Conservation (phyloP, 2,797 vertebrate species). For the Lateolabrax maculatus region DNA sequence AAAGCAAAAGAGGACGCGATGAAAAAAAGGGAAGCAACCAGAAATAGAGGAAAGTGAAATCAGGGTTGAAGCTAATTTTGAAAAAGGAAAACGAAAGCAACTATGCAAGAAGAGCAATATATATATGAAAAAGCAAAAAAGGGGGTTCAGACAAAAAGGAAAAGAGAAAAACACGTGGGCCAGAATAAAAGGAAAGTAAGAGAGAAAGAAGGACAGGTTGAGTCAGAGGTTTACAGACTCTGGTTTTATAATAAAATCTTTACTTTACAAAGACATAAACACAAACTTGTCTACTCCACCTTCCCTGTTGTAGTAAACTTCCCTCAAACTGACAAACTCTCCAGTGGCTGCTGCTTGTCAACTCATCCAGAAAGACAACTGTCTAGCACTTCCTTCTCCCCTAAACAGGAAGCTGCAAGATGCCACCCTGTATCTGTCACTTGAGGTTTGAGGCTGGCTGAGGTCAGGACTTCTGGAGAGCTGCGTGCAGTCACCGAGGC, state of each 20-base stretch:
- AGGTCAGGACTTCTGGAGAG: too few relatives aligned
- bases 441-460: too few relatives aligned
- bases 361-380: slow-evolving; percentile 35
- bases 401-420: slow-evolving; percentile 42
- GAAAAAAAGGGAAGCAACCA: slow-evolving; percentile 35
- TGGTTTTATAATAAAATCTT: slow-evolving; percentile 54
- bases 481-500: too few relatives aligned
- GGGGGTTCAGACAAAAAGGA: slow-evolving; percentile 5
- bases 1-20: slow-evolving; percentile 19
- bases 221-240: slow-evolving; percentile 36
- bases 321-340: background rate
- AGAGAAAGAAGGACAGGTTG: slow-evolving; percentile 9
- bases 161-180: background rate
- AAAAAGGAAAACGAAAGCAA: slow-evolving; percentile 54
- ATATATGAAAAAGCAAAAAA: slow-evolving; percentile 6
- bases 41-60: slow-evolving; percentile 61
- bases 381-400: slow-evolving; percentile 34
- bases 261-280: slow-evolving; percentile 36
- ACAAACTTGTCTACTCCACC: slow-evolving; percentile 23
- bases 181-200: slow-evolving; percentile 21
- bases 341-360: slow-evolving; percentile 36
- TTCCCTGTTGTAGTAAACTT: background rate
- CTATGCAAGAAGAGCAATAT: background rate
- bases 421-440: slow-evolving; percentile 11
- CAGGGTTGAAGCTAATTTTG: slow-evolving; percentile 45